These are phyloP conservation scores for Sebastolobus altivelis DNA, from an alignment of 2,797 vertebrate genomes.

Conservation along the genomic window DNA sequence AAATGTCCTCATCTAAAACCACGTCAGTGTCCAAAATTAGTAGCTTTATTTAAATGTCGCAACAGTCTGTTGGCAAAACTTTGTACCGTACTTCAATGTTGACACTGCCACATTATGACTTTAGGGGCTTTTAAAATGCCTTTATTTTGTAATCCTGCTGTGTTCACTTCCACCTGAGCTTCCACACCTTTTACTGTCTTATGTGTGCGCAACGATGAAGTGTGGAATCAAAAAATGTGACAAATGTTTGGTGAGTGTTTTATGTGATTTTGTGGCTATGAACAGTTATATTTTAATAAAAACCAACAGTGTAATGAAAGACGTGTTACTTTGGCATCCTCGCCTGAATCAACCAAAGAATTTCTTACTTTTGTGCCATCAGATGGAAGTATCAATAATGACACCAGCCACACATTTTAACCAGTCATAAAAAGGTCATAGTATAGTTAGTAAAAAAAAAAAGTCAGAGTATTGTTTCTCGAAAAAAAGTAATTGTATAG, in stretches of 20 bases:
- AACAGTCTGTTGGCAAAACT: constrained; percentile 9
- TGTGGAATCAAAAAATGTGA: constrained; percentile 41
- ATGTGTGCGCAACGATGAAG: constrained; percentile 30
- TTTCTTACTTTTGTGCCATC: background rate
- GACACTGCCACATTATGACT: constrained; percentile 60
- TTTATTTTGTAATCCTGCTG: constrained; percentile 30
- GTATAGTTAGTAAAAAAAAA: too few species aligned
- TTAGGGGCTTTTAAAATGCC: constrained; percentile 22
- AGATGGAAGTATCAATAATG: background rate
- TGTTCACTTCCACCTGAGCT: constrained; percentile 40
- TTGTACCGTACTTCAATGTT: constrained; percentile 45
- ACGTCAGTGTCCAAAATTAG: constrained; percentile 1
- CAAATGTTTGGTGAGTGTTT: constrained; percentile 46
- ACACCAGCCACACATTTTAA: background rate
- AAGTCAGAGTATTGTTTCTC: too few species aligned
- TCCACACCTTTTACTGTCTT: constrained; percentile 30
- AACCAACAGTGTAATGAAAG: constrained; percentile 37
- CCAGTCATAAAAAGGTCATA: background rate
- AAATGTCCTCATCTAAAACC: constrained; percentile 3
- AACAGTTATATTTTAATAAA: constrained; percentile 73
- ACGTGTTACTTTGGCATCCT: background rate
- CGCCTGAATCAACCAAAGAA: background rate
- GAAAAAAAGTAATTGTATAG: too few species aligned
- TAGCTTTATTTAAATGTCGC: constrained; percentile 33
- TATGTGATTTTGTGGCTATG: constrained; percentile 54